Percentiles rank a stretch among this genome's conserved stretches.
phyloP scores from a whole-genome alignment of 2,888 invertebrate genomes.

The Cordilura impudica region DNA sequence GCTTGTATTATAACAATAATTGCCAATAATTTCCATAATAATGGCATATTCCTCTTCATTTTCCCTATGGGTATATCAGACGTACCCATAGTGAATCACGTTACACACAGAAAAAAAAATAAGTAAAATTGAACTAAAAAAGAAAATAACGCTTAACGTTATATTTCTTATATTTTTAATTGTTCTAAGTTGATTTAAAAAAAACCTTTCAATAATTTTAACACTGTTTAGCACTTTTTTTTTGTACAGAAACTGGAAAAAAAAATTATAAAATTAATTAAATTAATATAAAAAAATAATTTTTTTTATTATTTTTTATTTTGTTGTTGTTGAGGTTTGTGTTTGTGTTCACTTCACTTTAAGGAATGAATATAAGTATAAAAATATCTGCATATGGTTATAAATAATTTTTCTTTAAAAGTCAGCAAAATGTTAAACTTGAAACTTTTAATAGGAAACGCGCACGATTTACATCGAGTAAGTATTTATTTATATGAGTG shows the following conservation, averaged over 20 bases:
- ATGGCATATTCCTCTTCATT: constrained; percentile 58
- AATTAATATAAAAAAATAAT: not conserved
- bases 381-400: no score
- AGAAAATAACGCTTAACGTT: constrained; percentile 39
- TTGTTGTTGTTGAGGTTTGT: not conserved
- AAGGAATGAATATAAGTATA: not conserved
- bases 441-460: constrained; percentile 38
- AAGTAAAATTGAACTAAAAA: not conserved
- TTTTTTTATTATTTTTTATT: not conserved
- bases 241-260: constrained; percentile 57
- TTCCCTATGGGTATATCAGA: constrained; percentile 62
- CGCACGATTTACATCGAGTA: not conserved
- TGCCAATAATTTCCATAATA: constrained; percentile 67
- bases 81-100: constrained; percentile 65
- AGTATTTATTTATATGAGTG: no score
- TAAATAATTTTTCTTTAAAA: not conserved
- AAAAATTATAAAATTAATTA: constrained; percentile 9
- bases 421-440: constrained; percentile 53
- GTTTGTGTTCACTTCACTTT: constrained; percentile 37
- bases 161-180: constrained; percentile 7
- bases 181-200: constrained; percentile 6
- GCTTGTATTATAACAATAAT: constrained; percentile 67
- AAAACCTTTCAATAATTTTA: constrained; percentile 17
- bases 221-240: constrained; percentile 61
- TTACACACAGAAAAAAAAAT: constrained; percentile 7